phyloP scores from a whole-genome alignment of 2,797 vertebrate genomes.

The Ibycter americanus region DNA sequence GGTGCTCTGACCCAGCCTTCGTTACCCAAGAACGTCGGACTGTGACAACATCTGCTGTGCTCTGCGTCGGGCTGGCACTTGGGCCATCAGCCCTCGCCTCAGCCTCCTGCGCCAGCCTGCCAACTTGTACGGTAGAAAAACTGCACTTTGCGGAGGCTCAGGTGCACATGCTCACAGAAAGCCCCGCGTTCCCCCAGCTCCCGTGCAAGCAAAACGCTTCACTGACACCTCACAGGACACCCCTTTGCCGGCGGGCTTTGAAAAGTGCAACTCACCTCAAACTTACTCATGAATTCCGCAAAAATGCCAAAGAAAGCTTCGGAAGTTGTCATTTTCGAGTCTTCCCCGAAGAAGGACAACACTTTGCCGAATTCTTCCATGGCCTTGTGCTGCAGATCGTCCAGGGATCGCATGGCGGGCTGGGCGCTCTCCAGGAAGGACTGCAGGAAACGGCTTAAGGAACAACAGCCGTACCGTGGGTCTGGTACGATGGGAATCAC shows the following conservation, averaged over 20 bases:
- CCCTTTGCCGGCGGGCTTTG: not conserved
- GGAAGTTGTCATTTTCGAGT: constrained; percentile 87
- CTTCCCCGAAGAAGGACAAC: constrained; percentile 92
- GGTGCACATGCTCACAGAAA: not conserved
- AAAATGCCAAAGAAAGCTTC: constrained; percentile 97
- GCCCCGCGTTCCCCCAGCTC: rapidly evolving
- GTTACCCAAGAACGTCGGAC: rapidly evolving
- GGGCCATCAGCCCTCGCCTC: not conserved
- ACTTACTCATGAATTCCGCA: constrained; percentile 93
- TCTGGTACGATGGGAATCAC: not conserved
- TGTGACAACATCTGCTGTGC: too few species aligned
- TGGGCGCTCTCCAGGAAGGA: constrained; percentile 94
- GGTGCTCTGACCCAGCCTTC: not conserved
- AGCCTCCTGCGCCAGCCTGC: not conserved
- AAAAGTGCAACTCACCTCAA: constrained; percentile 83
- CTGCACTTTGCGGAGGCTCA: too few species aligned
- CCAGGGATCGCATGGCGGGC: constrained; percentile 88
- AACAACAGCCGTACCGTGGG: not conserved
- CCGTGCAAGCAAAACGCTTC: not conserved
- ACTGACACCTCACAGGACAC: not conserved
- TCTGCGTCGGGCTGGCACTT: not conserved
- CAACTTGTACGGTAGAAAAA: not conserved
- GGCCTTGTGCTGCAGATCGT: constrained; percentile 88
- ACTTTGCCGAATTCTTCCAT: constrained; percentile 92
- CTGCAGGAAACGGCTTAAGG: constrained; percentile 74